phyloP scores from a whole-genome alignment of 2,113 vertebrate species.

The Salminus brasiliensis region DNA sequence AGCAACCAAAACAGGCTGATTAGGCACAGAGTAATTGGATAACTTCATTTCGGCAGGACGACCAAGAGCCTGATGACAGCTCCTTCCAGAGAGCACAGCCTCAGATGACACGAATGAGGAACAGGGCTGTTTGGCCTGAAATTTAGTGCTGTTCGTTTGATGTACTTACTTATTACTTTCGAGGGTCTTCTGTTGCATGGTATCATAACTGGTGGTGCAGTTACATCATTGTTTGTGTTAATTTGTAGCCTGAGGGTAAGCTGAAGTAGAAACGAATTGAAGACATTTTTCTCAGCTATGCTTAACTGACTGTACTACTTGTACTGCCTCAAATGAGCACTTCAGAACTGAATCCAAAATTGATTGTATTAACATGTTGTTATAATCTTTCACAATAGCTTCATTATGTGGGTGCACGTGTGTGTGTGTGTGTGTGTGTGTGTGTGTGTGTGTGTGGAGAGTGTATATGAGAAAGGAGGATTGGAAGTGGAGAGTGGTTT shows the following conservation, averaged over 20 bases:
- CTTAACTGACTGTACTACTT: background rate
- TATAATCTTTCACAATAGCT: background rate
- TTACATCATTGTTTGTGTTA: background rate
- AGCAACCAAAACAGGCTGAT: conserved; percentile 99
- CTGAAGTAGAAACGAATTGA: background rate
- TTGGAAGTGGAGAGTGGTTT: background rate
- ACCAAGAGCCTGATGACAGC: conserved; percentile 96
- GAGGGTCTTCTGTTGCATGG: background rate
- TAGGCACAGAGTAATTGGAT: conserved; percentile 99
- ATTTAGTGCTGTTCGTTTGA: conserved; percentile 7
- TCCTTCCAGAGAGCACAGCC: conserved; percentile 91
- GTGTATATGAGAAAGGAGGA: background rate
- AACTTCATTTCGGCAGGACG: conserved; percentile 99
- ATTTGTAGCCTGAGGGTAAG: background rate
- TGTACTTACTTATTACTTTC: conserved; percentile 6
- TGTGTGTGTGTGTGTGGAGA: background rate
- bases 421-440: background rate
- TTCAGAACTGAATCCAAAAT: background rate
- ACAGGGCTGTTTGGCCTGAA: conserved; percentile 9
- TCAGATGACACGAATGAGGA: conserved; percentile 87
- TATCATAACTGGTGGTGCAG: background rate
- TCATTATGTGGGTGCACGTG: background rate
- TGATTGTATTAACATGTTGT: conserved; percentile 1
- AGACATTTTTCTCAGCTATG: background rate
- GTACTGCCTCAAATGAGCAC: background rate